phyloP scores from a whole-genome alignment of 2,797 vertebrate genomes.

The Muraenolepis orangiensis region DNA sequence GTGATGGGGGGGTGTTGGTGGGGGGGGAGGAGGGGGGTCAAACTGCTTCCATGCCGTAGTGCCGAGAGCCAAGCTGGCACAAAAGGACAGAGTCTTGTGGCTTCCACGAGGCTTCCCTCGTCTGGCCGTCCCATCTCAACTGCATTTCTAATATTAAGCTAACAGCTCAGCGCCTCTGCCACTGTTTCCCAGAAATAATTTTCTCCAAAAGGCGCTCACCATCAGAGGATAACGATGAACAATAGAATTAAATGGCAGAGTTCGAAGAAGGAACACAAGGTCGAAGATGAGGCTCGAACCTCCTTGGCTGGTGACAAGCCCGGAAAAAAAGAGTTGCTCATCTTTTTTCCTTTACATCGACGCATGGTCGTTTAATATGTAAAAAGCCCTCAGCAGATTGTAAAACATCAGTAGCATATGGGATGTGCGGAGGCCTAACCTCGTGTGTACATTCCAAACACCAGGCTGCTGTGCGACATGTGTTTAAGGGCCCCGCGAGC shows the following conservation, averaged over 20 bases:
- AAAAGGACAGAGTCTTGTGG: conserved; percentile 25
- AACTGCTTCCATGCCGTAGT: conserved; percentile 16
- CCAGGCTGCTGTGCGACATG: conserved; percentile 24
- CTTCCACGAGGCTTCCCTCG: conserved; percentile 15
- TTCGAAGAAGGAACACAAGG: background rate
- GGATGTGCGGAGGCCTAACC: too few species aligned
- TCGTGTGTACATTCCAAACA: too few species aligned
- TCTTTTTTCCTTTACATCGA: background rate
- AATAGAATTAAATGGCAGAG: background rate
- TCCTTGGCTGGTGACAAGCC: too few species aligned
- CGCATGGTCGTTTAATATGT: conserved; percentile 8
- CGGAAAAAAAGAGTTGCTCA: too few species aligned
- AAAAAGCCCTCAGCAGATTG: background rate
- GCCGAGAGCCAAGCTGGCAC: conserved; percentile 33
- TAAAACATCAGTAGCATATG: background rate
- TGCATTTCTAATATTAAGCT: background rate
- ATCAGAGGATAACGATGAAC: background rate
- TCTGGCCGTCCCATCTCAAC: background rate
- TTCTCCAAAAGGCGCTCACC: background rate
- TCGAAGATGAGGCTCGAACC: background rate
- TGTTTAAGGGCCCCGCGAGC: conserved; percentile 20
- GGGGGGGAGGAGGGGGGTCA: conserved; percentile 47
- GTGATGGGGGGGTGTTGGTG: too few species aligned
- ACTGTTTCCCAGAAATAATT: background rate
- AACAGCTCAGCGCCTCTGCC: background rate